A percentile compares a stretch with the other conserved stretches of the same genome.
These are phyloP conservation scores for Yponomeuta cagnagella DNA, from an alignment of 2,888 invertebrate species.

Conservation along the genomic window DNA sequence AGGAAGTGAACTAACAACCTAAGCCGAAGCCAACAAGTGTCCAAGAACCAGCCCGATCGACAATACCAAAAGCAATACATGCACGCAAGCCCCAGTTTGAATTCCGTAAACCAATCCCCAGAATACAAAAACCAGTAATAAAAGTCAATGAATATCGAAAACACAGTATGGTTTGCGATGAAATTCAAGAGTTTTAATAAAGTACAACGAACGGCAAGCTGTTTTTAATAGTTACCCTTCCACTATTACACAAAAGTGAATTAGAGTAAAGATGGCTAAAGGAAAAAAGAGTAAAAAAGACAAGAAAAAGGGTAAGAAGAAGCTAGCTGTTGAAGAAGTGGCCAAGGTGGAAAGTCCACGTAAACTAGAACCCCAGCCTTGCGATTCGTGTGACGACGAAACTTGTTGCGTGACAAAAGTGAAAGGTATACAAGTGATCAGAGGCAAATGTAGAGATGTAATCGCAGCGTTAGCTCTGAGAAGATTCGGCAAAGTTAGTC, in stretches of 20 bases:
- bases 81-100: no score
- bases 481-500: background rate
- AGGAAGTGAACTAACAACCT: background rate
- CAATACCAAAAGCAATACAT: no score
- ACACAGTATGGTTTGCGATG: background rate
- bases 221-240: background rate
- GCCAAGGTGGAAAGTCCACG: background rate
- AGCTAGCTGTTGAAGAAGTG: background rate
- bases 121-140: no score
- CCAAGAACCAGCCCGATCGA: no score
- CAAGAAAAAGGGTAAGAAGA: background rate
- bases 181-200: background rate
- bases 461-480: background rate
- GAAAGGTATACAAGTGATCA: background rate
- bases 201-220: background rate
- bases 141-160: no score
- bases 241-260: background rate
- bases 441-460: background rate
- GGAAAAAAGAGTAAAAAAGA: background rate
- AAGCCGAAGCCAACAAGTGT: no score
- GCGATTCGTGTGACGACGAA: background rate
- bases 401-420: background rate
- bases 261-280: background rate
- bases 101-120: no score
- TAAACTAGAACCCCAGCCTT: background rate